A percentile compares a stretch with the other conserved stretches of the same genome.
Evolutionary conservation across 2,113 vertebrate species (phyloP).

Genomic region (Riparia riparia): DNA sequence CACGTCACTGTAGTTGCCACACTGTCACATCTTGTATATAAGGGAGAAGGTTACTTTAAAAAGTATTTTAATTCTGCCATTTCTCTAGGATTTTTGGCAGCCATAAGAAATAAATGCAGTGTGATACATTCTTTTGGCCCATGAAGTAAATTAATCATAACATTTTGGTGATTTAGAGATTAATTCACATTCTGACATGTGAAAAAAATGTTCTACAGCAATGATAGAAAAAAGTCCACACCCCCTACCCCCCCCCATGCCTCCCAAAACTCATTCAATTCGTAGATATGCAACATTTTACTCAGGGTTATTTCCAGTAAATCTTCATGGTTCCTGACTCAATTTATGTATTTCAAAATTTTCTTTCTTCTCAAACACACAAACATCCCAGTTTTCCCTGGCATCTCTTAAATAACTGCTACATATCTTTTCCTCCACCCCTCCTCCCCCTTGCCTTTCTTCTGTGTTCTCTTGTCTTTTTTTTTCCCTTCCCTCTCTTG

Average conservation of each 20-base stretch:
- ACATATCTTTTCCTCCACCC: neutral
- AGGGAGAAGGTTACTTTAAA: neutral
- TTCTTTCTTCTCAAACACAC: neutral
- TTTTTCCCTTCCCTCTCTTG: constrained; percentile 17
- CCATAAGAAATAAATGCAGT: neutral
- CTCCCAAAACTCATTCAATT: neutral
- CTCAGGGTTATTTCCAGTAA: neutral
- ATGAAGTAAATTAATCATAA: neutral
- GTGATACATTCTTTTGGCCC: neutral
- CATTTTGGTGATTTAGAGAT: neutral
- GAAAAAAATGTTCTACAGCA: neutral
- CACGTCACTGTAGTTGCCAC: neutral
- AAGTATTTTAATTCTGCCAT: neutral
- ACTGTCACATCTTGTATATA: neutral
- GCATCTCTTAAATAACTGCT: constrained; percentile 16
- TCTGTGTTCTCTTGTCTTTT: constrained; percentile 28
- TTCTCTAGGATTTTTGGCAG: neutral
- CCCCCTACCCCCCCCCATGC: rapidly evolving
- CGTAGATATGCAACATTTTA: neutral
- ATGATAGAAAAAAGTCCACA: neutral
- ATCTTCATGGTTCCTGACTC: neutral
- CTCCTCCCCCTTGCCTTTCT: constrained; percentile 30
- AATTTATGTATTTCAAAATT: neutral
- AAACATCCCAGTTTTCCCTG: neutral
- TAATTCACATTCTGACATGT: neutral